phyloP scores from a whole-genome alignment of 2,797 vertebrate genomes.

The Poeciliopsis paucimaculata region DNA sequence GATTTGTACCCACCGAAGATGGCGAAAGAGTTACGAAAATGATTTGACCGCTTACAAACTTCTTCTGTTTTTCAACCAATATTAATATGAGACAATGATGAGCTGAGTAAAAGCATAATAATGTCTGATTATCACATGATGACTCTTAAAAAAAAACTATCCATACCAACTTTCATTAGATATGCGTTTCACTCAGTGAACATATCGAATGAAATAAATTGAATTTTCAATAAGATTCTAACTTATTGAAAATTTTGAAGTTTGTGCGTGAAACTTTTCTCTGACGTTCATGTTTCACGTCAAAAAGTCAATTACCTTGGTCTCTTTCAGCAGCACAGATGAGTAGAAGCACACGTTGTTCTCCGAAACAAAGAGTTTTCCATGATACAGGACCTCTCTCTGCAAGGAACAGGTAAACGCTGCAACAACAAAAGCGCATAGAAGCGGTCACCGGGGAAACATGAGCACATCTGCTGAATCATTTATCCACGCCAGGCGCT shows the following conservation, averaged over 20 bases:
- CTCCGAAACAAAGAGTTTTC: conserved; percentile 83
- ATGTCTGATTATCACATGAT: too few species aligned
- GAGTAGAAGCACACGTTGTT: conserved; percentile 84
- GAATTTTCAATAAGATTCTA: neutral
- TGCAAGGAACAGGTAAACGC: conserved; percentile 86
- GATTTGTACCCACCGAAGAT: neutral
- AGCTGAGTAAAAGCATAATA: too few species aligned
- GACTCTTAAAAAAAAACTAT: too few species aligned
- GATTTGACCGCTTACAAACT: neutral
- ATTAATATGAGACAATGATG: neutral
- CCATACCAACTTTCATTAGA: too few species aligned
- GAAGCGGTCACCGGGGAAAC: conserved; percentile 7
- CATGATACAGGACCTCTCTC: conserved; percentile 85
- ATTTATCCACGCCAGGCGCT: conserved; percentile 16
- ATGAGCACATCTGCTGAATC: conserved; percentile 13
- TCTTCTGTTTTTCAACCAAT: too few species aligned
- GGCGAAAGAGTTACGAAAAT: neutral
- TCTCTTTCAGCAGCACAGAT: conserved; percentile 85
- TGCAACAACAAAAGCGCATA: conserved; percentile 43
- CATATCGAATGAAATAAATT: neutral
- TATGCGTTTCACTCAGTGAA: neutral
- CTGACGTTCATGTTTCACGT: neutral
- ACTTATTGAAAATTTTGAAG: neutral
- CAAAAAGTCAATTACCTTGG: conserved; percentile 78
- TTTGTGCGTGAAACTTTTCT: neutral